phyloP scores from a whole-genome alignment of 2,797 vertebrate genomes.

The Aphelocoma californica region DNA sequence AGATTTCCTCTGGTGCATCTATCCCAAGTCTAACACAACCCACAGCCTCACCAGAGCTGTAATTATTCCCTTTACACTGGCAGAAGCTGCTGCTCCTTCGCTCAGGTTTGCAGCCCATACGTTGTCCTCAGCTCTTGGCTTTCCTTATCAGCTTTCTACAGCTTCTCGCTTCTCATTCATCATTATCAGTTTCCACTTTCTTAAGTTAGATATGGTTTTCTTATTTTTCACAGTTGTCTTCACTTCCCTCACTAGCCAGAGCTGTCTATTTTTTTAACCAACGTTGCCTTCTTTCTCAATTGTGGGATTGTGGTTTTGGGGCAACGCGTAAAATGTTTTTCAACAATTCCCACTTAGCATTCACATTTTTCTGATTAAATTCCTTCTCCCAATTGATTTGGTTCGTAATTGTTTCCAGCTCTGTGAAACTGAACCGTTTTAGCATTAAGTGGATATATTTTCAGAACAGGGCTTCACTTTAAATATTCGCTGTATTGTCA shows the following conservation, averaged over 20 bases:
- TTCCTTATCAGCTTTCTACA: constrained; percentile 15
- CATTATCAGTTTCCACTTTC: constrained; percentile 32
- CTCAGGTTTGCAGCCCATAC: background rate
- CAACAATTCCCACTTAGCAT: constrained; percentile 63
- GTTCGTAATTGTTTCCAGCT: constrained; percentile 59
- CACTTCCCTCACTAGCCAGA: constrained; percentile 26
- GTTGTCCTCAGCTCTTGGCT: background rate
- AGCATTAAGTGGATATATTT: constrained; percentile 33
- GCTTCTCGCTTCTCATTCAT: constrained; percentile 17
- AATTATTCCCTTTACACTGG: background rate
- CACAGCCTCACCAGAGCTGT: background rate
- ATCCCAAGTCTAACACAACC: background rate
- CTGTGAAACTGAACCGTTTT: background rate
- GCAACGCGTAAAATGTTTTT: constrained; percentile 49
- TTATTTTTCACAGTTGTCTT: constrained; percentile 61
- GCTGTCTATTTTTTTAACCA: background rate
- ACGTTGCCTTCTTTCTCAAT: constrained; percentile 23
- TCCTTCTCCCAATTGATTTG: constrained; percentile 58
- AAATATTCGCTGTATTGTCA: constrained; percentile 28
- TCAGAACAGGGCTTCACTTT: constrained; percentile 46
- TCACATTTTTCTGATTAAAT: constrained; percentile 67
- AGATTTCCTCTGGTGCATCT: background rate
- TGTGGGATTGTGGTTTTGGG: constrained; percentile 66
- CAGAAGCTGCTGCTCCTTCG: background rate
- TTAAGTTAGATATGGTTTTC: constrained; percentile 44